Conservation (phyloP, 2,797 vertebrate genomes). For the Scyliorhinus canicula region DNA sequence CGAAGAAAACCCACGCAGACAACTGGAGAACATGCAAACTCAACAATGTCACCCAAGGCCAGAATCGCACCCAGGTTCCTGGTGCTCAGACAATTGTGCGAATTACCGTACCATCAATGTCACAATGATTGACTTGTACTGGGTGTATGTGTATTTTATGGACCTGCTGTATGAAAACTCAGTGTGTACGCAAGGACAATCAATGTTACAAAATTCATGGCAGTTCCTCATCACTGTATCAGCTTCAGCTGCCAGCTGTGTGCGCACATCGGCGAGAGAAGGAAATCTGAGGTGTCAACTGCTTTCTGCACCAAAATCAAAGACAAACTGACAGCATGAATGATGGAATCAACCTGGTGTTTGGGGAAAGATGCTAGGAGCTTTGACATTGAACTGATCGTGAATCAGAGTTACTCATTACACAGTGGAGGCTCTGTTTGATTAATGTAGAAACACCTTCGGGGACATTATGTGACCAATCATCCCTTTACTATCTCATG, state of each 20-base stretch:
- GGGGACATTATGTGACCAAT: background rate
- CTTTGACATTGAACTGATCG: background rate
- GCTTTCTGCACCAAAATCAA: background rate
- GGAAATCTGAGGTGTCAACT: background rate
- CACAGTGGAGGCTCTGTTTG: background rate
- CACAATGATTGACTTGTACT: background rate
- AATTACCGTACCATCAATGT: too few species aligned
- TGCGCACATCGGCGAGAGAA: background rate
- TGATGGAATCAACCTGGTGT: background rate
- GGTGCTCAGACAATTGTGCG: too few species aligned
- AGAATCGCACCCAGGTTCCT: too few species aligned
- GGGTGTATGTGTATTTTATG: background rate
- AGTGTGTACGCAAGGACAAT: background rate
- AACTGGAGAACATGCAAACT: too few species aligned
- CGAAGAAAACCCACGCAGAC: too few species aligned
- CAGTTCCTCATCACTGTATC: background rate
- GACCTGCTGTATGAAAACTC: background rate
- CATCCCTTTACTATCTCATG: background rate
- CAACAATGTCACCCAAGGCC: too few species aligned
- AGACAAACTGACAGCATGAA: conserved; percentile 9
- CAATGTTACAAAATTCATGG: background rate
- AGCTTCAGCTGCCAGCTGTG: background rate
- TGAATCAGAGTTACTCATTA: background rate
- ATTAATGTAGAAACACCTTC: background rate
- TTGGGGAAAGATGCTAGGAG: conserved; percentile 6